Base-by-base conservation (phyloP, 2,797 vertebrate species). In the Acrocephalus scirpaceus region DNA sequence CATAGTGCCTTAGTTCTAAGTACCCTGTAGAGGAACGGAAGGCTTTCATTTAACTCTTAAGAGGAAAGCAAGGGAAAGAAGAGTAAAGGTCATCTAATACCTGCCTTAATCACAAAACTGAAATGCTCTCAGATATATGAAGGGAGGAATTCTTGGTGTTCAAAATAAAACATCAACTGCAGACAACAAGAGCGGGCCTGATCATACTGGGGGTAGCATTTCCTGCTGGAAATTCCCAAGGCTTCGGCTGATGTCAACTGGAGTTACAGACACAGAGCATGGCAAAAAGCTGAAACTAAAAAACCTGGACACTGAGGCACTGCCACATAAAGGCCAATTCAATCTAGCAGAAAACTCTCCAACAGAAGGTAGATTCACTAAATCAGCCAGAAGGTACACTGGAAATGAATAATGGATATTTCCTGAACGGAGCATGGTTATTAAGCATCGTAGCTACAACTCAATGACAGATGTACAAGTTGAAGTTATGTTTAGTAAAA, bases 31-130 rank as follows among this genome's bases (percentile, higher is more conserved):
- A 97, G 96, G 97, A 76, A 97, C 97, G 97, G 98, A 98, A 98
- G 97, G 97, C 98, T 97, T 97, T 97, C 97, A 98, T 98, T 98
- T 98, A 98, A 98, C 98, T 98, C 98, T 97, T 98, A 96, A 97
- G 85, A 97, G 98, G 96, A 96, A 97, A 95, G 97, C 89, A 87
- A 94, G 97, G 88, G 92, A 95, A 96, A 97, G 97, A 98, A 96
- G 98, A 97, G 94, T 97, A 97, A 97, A 98, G 98, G 98, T 98
- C 98, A 98, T 95, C 97, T 96, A 97, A 97, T 97, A 97, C 97
- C 95, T 72, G 97, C 91, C 97, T 97, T 98, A 98, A 98, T 98
- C 98, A 98, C 93, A 95, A 96, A 96, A 92, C 95, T 95, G 86
- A 95, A 97, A 96, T 95, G 95, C 94, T 91, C 95, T 97, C 95